Evolutionary conservation across 2,797 vertebrate species (phyloP).

Genomic region (Scolopax rusticola): DNA sequence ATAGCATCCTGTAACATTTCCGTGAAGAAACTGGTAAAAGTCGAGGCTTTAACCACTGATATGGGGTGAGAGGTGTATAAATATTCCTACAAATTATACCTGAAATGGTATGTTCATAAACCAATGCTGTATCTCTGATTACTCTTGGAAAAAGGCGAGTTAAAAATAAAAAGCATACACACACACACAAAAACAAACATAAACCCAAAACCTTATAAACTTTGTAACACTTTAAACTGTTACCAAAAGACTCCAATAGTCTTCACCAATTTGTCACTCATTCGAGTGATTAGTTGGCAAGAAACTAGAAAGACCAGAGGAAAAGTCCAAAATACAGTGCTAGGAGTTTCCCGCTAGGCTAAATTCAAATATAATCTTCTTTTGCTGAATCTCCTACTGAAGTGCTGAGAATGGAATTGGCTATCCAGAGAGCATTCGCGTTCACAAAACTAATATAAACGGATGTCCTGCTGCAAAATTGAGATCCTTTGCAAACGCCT

Average conservation of each 20-base stretch:
- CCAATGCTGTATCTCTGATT: not conserved
- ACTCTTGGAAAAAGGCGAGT: not conserved
- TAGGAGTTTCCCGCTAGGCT: not conserved
- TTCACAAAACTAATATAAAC: not conserved
- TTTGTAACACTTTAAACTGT: not conserved
- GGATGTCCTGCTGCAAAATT: not conserved
- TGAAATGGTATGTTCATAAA: not conserved
- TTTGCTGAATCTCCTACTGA: not conserved
- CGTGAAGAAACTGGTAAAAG: not conserved
- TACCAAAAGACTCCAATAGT: not conserved
- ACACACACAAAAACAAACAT: too few relatives aligned
- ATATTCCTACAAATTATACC: not conserved
- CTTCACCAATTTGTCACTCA: not conserved
- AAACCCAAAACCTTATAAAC: not conserved
- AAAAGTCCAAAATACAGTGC: not conserved
- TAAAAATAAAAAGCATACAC: not conserved
- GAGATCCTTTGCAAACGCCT: not conserved
- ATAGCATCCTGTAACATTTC: accelerated
- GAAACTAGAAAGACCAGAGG: not conserved
- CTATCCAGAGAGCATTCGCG: not conserved
- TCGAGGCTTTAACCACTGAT: not conserved
- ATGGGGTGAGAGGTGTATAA: accelerated
- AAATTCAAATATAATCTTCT: not conserved
- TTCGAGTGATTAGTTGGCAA: not conserved
- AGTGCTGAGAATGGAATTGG: conserved; percentile 21